phyloP scores from a whole-genome alignment of 1,140 invertebrate genomes.

The Samia ricini region DNA sequence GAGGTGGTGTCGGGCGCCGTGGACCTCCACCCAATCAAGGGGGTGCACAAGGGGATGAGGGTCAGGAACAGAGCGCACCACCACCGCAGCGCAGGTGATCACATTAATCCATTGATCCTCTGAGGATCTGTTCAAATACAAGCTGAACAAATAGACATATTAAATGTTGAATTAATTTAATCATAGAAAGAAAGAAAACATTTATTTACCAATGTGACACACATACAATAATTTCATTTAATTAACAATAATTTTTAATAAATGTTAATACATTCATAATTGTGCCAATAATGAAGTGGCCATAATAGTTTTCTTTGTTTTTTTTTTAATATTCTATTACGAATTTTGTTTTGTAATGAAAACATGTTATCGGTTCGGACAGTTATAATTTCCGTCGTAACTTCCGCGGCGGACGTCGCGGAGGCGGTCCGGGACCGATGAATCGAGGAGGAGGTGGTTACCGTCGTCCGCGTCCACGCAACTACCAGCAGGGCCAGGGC shows the following conservation, averaged over 20 bases:
- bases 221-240: no score
- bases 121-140: background rate
- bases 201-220: no score
- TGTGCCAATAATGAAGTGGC: no score
- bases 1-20: conserved; percentile 62
- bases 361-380: no score
- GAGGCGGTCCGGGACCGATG: conserved; percentile 57
- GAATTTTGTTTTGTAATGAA: no score
- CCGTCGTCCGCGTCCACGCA: conserved; percentile 57
- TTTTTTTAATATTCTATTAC: background rate
- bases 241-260: no score
- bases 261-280: no score
- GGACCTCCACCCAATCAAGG: conserved; percentile 51
- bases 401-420: conserved; percentile 67
- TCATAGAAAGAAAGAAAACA: no score
- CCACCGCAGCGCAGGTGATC: conserved; percentile 65
- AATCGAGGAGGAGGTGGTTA: conserved; percentile 62
- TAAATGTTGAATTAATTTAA: conserved; percentile 3
- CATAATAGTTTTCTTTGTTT: no score
- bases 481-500: conserved; percentile 36
- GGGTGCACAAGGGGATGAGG: conserved; percentile 63
- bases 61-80: conserved; percentile 49
- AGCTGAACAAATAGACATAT: background rate
- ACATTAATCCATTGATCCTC: background rate
- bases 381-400: conserved; percentile 62